These are phyloP conservation scores for Laothoe populi DNA, from an alignment of 2,888 invertebrate species.

Conservation along the genomic window DNA sequence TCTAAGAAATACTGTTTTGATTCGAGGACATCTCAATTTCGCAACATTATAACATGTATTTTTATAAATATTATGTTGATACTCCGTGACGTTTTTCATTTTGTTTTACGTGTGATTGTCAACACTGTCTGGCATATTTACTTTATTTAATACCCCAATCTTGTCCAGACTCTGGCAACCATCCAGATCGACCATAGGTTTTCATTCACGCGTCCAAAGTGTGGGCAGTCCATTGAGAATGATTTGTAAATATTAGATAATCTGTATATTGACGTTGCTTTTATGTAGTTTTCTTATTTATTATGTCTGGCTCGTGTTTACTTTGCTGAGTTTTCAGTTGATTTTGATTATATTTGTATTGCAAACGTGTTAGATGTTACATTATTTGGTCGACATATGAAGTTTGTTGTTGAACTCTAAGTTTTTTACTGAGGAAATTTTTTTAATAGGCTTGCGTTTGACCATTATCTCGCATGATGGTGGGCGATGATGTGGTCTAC, in stretches of 20 bases:
- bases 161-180: conserved; percentile 50
- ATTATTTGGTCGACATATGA: too few species aligned
- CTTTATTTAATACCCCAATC: conserved; percentile 65
- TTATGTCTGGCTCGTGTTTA: neutral
- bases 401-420: too few species aligned
- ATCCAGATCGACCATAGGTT: conserved; percentile 55
- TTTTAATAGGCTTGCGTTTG: too few species aligned
- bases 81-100: conserved; percentile 36
- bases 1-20: neutral
- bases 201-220: conserved; percentile 48
- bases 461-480: too few species aligned
- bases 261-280: neutral
- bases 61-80: neutral
- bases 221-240: conserved; percentile 10
- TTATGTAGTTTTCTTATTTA: neutral
- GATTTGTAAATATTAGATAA: neutral
- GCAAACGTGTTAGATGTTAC: neutral
- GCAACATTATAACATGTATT: conserved; percentile 1
- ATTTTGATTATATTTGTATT: neutral
- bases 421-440: too few species aligned
- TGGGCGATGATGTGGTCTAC: too few species aligned
- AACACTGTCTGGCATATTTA: conserved; percentile 66
- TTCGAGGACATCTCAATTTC: neutral
- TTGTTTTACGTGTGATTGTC: conserved; percentile 66
- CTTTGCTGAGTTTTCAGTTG: neutral